Evolutionary conservation across 2,797 vertebrate genomes (phyloP).

Genomic region (Pampus argenteus): DNA sequence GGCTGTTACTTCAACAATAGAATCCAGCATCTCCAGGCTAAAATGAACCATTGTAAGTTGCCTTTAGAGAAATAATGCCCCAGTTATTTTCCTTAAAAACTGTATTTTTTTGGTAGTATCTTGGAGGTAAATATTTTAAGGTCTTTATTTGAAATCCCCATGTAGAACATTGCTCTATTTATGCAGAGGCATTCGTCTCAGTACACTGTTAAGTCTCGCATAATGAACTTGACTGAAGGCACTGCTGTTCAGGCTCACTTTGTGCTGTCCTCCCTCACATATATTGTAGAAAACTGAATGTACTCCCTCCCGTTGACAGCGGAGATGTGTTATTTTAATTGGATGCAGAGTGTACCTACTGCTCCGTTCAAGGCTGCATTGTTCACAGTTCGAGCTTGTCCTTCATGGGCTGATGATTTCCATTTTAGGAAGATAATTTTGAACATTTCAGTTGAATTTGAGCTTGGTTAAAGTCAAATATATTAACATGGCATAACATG

Average conservation of each 20-base stretch:
- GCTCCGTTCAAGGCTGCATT: constrained; percentile 55
- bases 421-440: constrained; percentile 35
- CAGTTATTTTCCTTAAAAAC: not conserved
- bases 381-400: constrained; percentile 28
- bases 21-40: not conserved
- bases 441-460: constrained; percentile 19
- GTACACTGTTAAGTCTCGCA: constrained; percentile 41
- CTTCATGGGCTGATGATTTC: constrained; percentile 43
- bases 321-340: constrained; percentile 66
- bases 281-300: constrained; percentile 43
- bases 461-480: constrained; percentile 17
- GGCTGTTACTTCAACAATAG: not conserved
- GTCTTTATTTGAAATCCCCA: constrained; percentile 21
- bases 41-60: no score
- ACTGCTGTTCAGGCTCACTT: constrained; percentile 41
- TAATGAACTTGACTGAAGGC: constrained; percentile 37
- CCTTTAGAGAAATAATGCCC: no score
- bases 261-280: constrained; percentile 55
- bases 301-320: constrained; percentile 58
- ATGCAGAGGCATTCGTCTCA: constrained; percentile 20
- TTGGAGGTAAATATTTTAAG: not conserved
- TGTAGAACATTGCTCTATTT: constrained; percentile 15
- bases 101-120: not conserved
- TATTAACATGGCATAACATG: not conserved
- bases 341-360: constrained; percentile 58